Conservation (phyloP, 2,888 invertebrate genomes). For the Rhabditoides inermis region DNA sequence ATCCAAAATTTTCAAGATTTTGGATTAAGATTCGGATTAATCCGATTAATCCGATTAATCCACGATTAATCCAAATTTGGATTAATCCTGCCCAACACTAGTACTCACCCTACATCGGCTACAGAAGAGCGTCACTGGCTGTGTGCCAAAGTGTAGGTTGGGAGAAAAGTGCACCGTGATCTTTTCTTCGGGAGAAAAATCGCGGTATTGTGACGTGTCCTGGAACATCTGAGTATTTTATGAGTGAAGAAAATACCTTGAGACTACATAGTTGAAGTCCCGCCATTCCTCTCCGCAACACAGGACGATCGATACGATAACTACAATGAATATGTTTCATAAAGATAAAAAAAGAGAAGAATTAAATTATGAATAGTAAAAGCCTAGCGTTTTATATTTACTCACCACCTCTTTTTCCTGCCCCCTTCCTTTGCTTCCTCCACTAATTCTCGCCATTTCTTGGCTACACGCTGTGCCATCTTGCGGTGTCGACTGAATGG, state of each 20-base stretch:
- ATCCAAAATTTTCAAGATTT: too few species aligned
- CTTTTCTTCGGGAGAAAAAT: not conserved
- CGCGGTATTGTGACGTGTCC: not conserved
- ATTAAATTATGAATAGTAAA: too few species aligned
- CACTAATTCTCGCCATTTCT: conserved; percentile 29
- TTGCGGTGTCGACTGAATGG: conserved; percentile 29
- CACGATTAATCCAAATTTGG: not conserved
- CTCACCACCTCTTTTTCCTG: not conserved
- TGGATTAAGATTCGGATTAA: too few species aligned
- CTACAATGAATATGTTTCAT: conserved; percentile 8
- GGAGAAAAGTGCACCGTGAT: conserved; percentile 20
- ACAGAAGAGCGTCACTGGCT: conserved; percentile 38
- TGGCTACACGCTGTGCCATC: conserved; percentile 29
- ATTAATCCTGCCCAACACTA: not conserved
- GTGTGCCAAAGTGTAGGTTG: conserved; percentile 28
- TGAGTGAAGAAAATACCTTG: not conserved
- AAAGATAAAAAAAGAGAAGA: too few species aligned
- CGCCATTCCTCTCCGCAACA: conserved; percentile 27
- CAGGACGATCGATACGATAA: conserved; percentile 17
- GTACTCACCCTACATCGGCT: conserved; percentile 40
- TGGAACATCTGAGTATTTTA: not conserved
- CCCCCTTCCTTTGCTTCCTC: not conserved
- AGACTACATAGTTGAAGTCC: conserved; percentile 20
- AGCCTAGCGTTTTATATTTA: not conserved
- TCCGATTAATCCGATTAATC: too few species aligned